phyloP scores from a whole-genome alignment of 2,797 vertebrate species.

The Chanos chanos region DNA sequence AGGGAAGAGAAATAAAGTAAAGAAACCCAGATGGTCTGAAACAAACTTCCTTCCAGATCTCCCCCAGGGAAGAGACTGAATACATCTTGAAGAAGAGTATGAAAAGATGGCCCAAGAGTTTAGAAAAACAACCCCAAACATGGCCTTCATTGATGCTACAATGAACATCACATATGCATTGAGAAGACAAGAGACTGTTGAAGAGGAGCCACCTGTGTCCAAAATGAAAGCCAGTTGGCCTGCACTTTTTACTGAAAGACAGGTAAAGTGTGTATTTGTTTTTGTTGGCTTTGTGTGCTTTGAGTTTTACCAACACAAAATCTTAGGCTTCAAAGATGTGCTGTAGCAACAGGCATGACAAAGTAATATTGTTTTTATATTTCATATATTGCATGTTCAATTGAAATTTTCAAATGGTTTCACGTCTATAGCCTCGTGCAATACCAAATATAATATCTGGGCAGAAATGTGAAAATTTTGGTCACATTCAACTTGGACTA shows the following conservation, averaged over 20 bases:
- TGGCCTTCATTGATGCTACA: conserved; percentile 6
- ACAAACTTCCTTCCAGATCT: conserved; percentile 24
- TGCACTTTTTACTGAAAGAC: no score
- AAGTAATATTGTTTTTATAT: no score
- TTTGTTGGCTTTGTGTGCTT: no score
- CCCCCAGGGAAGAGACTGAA: conserved; percentile 11
- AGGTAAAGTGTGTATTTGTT: no score
- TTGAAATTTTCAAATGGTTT: no score
- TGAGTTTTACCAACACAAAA: no score
- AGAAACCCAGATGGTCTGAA: conserved; percentile 17
- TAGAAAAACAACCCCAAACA: conserved; percentile 22
- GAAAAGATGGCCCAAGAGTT: conserved; percentile 28
- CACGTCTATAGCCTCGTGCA: no score
- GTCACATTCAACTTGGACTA: neutral
- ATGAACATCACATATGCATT: conserved; percentile 22
- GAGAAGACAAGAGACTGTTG: conserved; percentile 36
- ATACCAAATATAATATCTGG: no score
- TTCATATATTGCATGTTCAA: no score
- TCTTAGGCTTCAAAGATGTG: no score
- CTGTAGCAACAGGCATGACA: no score
- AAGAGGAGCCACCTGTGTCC: conserved; percentile 30
- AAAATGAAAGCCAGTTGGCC: no score
- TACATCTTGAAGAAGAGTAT: conserved; percentile 20
- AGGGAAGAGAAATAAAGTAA: conserved; percentile 20
- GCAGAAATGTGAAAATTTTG: neutral